Percentiles rank a stretch among this genome's conserved stretches.
phyloP scores from a whole-genome alignment of 2,113 vertebrate species.

The Beaufortia kweichowensis region DNA sequence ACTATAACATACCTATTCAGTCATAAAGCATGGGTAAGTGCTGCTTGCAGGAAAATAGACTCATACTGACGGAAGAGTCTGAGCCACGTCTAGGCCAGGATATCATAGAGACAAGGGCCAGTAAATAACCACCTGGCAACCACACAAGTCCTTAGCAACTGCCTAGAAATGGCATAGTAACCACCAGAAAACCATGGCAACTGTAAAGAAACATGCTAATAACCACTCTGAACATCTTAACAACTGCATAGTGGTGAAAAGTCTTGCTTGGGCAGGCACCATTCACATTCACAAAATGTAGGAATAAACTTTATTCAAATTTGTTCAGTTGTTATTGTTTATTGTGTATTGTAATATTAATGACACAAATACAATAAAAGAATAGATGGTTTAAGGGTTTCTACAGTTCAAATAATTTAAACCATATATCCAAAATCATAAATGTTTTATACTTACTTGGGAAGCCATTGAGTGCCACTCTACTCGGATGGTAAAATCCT shows the following conservation, averaged over 20 bases:
- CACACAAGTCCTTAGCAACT: no score
- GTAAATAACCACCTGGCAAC: no score
- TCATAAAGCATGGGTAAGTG: no score
- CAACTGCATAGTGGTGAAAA: not conserved
- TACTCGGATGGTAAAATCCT: conserved; percentile 92
- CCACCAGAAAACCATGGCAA: not conserved
- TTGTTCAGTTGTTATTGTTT: not conserved
- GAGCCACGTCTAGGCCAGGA: no score
- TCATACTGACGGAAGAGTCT: no score
- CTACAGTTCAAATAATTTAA: not conserved
- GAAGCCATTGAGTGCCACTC: conserved; percentile 87
- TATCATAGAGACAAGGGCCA: no score
- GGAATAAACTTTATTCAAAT: not conserved
- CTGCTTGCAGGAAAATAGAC: no score
- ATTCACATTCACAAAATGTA: not conserved
- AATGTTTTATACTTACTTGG: conserved; percentile 84
- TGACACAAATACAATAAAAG: not conserved
- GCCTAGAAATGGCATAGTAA: not conserved
- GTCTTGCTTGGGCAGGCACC: not conserved
- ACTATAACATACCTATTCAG: no score
- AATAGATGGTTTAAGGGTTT: not conserved
- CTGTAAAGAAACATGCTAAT: not conserved
- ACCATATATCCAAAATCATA: not conserved
- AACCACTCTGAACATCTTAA: no score
- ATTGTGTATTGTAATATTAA: not conserved